Evolutionary conservation across 1,140 invertebrate species (phyloP), one percentile per base, ranked within the genome.

Genomic region (Diachasmimorpha longicaudata): DNA sequence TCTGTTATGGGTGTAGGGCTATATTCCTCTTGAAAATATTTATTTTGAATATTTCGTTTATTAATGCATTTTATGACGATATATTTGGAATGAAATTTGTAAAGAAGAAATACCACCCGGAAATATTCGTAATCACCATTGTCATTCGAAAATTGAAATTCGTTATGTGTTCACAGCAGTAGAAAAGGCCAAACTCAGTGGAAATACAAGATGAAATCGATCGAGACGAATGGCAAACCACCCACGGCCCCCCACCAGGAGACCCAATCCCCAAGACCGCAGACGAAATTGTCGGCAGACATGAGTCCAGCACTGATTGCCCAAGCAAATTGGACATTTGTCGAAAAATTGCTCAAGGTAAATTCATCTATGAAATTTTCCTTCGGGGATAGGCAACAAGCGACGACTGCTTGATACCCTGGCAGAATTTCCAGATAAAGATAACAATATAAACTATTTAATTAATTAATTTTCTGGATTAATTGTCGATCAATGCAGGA

Each of bases 281-380:
- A 86, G 79, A 87, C 85, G 69, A 92, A 89, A 81, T 85, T 87
- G 52, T 88, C 83, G 25, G 85, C 85, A 77, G 93, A 94, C 78
- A 92, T 93, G 79, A 95, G 94, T 77, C 94, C 94, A 5, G 94
- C 95, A 5, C 89, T 95, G n/a, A 95, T 97, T 80, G 97, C 96
- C n/a, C 97, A 99, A 87, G 96, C 96, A 14, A 99, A 99, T 89
- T 98, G 97, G 95, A 97, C 96, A 48, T 99, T 99, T 90, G 97
- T 99, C 19, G 97, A 99, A 85, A 97, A 98, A 83, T 91, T 99
- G 77, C 90, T 99, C 14, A 97, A 97, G 92, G 96, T 97, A 91
- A 79, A 58, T 63, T 23, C 63, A 74, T 72, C 48, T 36, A 44
- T 52, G 48, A 66, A 48, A 77, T 39, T 69, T 31, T 36, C 4